Evolutionary conservation across 2,113 vertebrate species (phyloP).

Genomic region (Cinclus mexicanus): DNA sequence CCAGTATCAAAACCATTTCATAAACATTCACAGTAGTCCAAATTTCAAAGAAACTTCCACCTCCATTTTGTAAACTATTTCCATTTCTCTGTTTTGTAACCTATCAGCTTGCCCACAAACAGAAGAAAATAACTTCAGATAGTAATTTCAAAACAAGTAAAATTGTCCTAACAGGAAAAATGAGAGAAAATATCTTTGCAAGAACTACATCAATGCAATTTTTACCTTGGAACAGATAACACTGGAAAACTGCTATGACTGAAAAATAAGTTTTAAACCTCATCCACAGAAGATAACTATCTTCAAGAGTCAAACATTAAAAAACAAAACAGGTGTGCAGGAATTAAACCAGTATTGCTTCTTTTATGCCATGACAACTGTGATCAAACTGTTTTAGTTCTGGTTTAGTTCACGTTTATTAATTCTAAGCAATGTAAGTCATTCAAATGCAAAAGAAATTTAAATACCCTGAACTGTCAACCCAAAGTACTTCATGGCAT

Average conservation of each 20-base stretch:
- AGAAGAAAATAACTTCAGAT: neutral
- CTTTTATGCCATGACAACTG: neutral
- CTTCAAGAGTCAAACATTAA: neutral
- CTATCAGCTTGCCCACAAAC: neutral
- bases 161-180: neutral
- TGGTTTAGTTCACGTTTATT: neutral
- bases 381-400: neutral
- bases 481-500: neutral
- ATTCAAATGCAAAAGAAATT: neutral
- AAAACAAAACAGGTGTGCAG: neutral
- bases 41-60: neutral
- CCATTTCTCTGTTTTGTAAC: neutral
- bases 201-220: neutral
- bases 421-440: neutral
- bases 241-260: neutral
- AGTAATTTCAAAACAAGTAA: neutral
- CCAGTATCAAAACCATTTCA: neutral
- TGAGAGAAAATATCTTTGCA: neutral
- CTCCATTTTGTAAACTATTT: neutral
- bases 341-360: neutral
- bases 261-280: neutral
- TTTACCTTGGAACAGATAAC: neutral
- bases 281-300: neutral
- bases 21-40: neutral
- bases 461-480: neutral